Conservation (phyloP, 2,888 invertebrate species). For the Tipula vernalis region DNA sequence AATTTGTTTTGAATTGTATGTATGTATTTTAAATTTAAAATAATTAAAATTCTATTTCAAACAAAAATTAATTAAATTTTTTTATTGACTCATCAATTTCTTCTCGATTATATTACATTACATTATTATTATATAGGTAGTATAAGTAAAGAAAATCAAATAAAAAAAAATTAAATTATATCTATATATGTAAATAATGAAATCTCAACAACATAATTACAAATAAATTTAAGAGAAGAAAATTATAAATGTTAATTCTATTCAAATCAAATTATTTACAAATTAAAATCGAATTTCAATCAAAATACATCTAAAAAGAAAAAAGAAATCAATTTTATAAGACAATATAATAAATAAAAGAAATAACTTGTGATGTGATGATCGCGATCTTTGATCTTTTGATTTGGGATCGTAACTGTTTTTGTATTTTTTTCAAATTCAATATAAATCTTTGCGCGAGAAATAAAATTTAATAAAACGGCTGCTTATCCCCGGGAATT, state of each 20-base stretch:
- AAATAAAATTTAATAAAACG: not conserved
- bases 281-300: conserved; percentile 4
- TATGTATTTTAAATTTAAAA: not conserved
- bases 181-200: not conserved
- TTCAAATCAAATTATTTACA: conserved; percentile 4
- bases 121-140: too few species aligned
- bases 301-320: not conserved
- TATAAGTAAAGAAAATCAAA: not conserved
- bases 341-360: not conserved
- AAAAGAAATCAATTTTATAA: not conserved
- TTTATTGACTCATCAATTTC: conserved; percentile 4
- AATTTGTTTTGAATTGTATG: not conserved
- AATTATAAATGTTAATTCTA: not conserved
- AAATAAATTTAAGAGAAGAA: not conserved
- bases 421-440: not conserved
- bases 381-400: not conserved
- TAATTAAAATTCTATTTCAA: conserved; percentile 4
- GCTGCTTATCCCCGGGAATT: not conserved
- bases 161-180: not conserved
- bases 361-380: not conserved
- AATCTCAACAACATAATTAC: conserved; percentile 4
- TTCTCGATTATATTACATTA: not conserved
- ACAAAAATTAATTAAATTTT: conserved; percentile 1
- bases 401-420: not conserved
- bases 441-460: not conserved